Percentiles rank a stretch among this genome's conserved stretches.
Conservation (phyloP, 2,888 invertebrate species). For the Petrophora chlorosata region DNA sequence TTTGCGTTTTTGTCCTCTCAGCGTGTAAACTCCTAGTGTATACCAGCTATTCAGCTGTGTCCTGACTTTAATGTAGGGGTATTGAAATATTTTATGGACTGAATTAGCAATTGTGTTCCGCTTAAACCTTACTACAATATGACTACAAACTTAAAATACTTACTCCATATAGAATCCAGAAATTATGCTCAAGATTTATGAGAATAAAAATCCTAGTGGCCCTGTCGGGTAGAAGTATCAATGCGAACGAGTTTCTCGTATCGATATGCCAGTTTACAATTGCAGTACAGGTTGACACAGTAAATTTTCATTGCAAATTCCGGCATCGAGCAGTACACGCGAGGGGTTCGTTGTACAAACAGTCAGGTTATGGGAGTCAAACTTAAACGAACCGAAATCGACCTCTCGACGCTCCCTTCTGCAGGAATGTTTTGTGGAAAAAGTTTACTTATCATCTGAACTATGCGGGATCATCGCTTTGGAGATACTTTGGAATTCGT, state of each 20-base stretch:
- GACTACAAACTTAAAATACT: no score
- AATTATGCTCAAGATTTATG: no score
- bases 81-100: constrained; percentile 17
- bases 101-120: constrained; percentile 4
- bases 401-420: constrained; percentile 49
- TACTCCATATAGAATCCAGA: no score
- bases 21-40: constrained; percentile 25
- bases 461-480: constrained; percentile 24
- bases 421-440: constrained; percentile 34
- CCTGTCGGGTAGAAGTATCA: constrained; percentile 32
- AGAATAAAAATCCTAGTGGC: neutral
- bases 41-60: constrained; percentile 17
- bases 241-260: constrained; percentile 48
- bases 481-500: constrained; percentile 12
- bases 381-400: constrained; percentile 82
- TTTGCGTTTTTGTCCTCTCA: constrained; percentile 56
- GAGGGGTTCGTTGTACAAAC: constrained; percentile 68
- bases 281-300: constrained; percentile 66
- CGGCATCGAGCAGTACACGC: constrained; percentile 68
- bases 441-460: constrained; percentile 32
- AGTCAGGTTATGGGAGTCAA: constrained; percentile 77
- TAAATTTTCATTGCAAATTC: constrained; percentile 81
- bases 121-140: neutral
- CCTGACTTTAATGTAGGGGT: constrained; percentile 13
- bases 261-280: constrained; percentile 68